These are phyloP conservation scores for Ardeotis arabs DNA, from an alignment of 2,113 vertebrate genomes.

Conservation along the genomic window DNA sequence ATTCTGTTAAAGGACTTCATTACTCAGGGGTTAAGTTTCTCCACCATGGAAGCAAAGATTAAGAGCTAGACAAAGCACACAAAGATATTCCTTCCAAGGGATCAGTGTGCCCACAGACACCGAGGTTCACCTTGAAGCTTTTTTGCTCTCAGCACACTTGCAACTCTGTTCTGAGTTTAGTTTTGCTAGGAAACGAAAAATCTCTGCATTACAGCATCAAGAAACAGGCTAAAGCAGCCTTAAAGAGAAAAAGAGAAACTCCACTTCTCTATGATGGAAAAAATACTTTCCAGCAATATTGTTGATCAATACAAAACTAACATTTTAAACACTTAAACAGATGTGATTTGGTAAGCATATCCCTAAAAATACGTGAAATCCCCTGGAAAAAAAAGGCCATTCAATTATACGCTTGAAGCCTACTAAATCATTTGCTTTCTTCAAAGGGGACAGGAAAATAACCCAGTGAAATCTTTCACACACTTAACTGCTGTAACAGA, in stretches of 20 bases:
- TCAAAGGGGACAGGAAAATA: neutral
- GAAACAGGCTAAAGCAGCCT: neutral
- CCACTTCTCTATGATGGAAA: neutral
- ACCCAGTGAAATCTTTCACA: neutral
- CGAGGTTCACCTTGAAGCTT: neutral
- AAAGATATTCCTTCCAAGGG: neutral
- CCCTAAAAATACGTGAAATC: neutral
- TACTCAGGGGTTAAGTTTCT: neutral
- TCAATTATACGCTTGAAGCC: neutral
- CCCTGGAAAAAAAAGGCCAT: neutral
- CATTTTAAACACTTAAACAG: neutral
- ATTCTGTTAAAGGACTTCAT: neutral
- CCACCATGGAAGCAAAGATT: neutral
- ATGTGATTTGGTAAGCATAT: neutral
- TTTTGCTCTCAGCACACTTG: neutral
- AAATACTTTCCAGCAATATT: neutral
- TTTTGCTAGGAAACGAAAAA: neutral
- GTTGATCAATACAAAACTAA: neutral
- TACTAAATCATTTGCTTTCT: neutral
- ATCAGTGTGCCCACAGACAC: neutral
- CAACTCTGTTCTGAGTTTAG: neutral
- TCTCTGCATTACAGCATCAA: neutral
- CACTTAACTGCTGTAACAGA: neutral
- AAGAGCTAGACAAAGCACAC: neutral
- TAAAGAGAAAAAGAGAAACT: neutral